phyloP scores from a whole-genome alignment of 2,113 vertebrate genomes.

The Vicugna pacos region DNA sequence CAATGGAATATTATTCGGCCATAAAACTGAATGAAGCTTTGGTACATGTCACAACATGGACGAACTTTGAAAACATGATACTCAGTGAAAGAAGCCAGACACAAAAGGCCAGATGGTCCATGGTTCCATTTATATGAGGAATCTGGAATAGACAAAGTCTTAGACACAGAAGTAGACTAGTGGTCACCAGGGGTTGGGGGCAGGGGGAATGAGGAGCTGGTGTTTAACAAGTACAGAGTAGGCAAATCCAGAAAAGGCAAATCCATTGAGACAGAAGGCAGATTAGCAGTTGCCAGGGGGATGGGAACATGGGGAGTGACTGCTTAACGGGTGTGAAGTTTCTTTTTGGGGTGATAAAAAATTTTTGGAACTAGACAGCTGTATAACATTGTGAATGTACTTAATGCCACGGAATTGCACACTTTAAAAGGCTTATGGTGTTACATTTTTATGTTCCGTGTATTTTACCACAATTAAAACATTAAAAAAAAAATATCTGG shows the following conservation, averaged over 20 bases:
- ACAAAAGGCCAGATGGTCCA: fast-evolving
- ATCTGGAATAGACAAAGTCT: neutral
- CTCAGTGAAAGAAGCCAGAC: neutral
- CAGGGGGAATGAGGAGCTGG: neutral
- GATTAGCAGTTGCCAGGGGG: neutral
- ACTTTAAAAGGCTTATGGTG: neutral
- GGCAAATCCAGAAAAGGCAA: neutral
- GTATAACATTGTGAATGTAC: fast-evolving
- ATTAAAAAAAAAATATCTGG: neutral
- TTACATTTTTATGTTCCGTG: neutral
- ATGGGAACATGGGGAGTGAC: neutral
- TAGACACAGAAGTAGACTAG: neutral
- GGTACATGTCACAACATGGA: fast-evolving
- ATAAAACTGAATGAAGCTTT: fast-evolving
- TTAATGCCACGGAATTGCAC: neutral
- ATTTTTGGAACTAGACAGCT: neutral
- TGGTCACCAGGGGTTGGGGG: neutral
- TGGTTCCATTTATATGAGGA: neutral
- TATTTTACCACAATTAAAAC: neutral
- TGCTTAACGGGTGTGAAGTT: neutral
- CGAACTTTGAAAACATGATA: neutral
- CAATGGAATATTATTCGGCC: neutral
- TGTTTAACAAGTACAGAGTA: neutral
- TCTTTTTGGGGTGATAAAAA: neutral
- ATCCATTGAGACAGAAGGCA: neutral